These are phyloP conservation scores for Perccottus glenii DNA, from an alignment of 2,113 vertebrate genomes.

Conservation along the genomic window DNA sequence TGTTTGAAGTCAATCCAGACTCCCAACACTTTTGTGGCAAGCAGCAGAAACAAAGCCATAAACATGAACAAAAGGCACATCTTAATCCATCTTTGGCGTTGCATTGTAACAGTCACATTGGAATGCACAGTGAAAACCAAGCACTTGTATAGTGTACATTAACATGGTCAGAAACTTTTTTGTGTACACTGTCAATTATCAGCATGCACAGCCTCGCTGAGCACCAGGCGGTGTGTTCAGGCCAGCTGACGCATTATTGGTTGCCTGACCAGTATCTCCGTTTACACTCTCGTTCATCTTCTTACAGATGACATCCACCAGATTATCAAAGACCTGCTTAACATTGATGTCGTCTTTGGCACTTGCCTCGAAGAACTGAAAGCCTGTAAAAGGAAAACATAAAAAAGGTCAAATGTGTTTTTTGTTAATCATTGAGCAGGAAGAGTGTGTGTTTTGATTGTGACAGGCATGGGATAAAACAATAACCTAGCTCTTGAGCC, in stretches of 20 bases:
- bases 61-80: slow-evolving; percentile 43
- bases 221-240: slow-evolving; percentile 60
- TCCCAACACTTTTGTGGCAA: slow-evolving; percentile 39
- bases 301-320: slow-evolving; percentile 89
- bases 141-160: slow-evolving; percentile 17
- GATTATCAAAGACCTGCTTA: slow-evolving; percentile 89
- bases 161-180: slow-evolving; percentile 31
- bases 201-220: slow-evolving; percentile 84
- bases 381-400: slow-evolving; percentile 69
- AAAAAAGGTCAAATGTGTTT: neutral
- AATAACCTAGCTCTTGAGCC: slow-evolving; percentile 80
- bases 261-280: slow-evolving; percentile 49
- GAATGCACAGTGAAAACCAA: slow-evolving; percentile 4
- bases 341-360: slow-evolving; percentile 92
- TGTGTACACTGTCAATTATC: slow-evolving; percentile 31
- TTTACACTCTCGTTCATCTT: slow-evolving; percentile 89
- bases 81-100: slow-evolving; percentile 53
- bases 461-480: slow-evolving; percentile 4
- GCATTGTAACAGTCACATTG: slow-evolving; percentile 51
- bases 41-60: slow-evolving; percentile 23
- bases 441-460: neutral
- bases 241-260: slow-evolving; percentile 69
- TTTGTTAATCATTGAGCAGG: slow-evolving; percentile 1
- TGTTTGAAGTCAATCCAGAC: slow-evolving; percentile 10
- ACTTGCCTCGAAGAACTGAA: slow-evolving; percentile 90